Base-by-base conservation (phyloP, 1,140 invertebrate genomes). In the Saccostrea cuccullata region DNA sequence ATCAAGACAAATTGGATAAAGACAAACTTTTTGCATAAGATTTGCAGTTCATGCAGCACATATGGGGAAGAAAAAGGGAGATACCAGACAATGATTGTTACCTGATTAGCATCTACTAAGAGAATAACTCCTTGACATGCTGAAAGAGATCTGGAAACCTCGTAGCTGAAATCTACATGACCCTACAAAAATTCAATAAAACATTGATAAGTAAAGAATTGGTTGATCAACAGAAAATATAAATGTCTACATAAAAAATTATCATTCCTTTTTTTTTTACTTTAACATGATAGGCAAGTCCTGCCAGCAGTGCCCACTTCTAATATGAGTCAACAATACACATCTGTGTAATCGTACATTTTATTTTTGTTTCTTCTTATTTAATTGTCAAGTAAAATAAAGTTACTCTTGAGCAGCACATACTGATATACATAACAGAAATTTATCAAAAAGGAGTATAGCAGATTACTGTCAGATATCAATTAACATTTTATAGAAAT, bases 141-240 rank as follows among this genome's bases (percentile, higher is more conserved):
- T 89, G 97, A 96, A 89, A 99, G 96, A 58, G 98, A 99, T 67
- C 96, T 92, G 15, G 95, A 95, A 92, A 99, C 99, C 96, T 99
- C 99, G 96, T 98, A 99, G 6, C 97, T 97, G 95, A 99, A 99
- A 95, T 99, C 99, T 15, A 99, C 98, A 96, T 99, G 99, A 40
- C 99, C 99, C 95, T 95, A 83, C 73, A 93, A 89, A 73, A 88
- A 55, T 5, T 15, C 2, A 40, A n/a, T 4, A 55, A 47, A 82
- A 91, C 67, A 82, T 86, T 55, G 82, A 47, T 47, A 47, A 3
- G 82, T 23, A 30, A 17, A 36, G 17, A 67, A 86, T 40, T 20
- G 30, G 36, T 67, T 13, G 20, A n/a, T 77, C 23, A 77, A 3
- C 8, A 0, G 13, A 13, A 4, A 77, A 77, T 30, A 77, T 77